Conservation (phyloP, 1,140 invertebrate genomes). For the Lysiphlebus fabarum region DNA sequence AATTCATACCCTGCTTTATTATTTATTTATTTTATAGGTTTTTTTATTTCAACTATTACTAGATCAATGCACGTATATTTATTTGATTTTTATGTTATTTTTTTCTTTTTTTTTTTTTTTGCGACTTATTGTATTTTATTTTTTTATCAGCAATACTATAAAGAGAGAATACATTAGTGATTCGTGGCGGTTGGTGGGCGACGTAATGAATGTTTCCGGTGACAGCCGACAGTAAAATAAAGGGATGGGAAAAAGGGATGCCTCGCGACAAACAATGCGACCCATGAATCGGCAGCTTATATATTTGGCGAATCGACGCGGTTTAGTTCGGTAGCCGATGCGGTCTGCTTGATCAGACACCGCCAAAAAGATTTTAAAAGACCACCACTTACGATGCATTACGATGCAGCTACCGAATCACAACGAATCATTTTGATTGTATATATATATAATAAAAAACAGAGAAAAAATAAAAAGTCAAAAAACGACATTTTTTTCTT, state of each 20-base stretch:
- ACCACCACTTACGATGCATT: constrained; percentile 3
- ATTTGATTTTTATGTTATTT: too few species aligned
- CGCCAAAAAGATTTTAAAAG: constrained; percentile 6
- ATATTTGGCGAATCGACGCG: constrained; percentile 7
- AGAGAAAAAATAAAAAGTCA: too few species aligned
- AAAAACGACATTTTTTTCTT: too few species aligned
- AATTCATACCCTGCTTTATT: constrained; percentile 1
- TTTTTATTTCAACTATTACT: too few species aligned
- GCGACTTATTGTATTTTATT: constrained; percentile 6
- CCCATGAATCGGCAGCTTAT: not conserved
- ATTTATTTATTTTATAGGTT: too few species aligned
- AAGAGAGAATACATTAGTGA: constrained; percentile 43
- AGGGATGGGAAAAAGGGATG: constrained; percentile 27
- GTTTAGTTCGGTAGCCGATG: constrained; percentile 4
- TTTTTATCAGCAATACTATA: constrained; percentile 22
- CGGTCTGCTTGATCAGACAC: not conserved
- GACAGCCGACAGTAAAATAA: constrained; percentile 38
- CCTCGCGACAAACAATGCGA: constrained; percentile 49
- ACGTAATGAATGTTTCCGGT: constrained; percentile 51
- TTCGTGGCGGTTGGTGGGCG: constrained; percentile 40
- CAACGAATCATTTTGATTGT: not conserved
- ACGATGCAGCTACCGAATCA: not conserved
- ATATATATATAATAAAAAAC: too few species aligned
- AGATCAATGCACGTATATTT: too few species aligned
- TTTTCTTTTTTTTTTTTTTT: constrained; percentile 6